Evolutionary conservation across 2,113 vertebrate species (phyloP), one percentile per base, ranked within the genome.

Genomic region (Caloenas nicobarica): DNA sequence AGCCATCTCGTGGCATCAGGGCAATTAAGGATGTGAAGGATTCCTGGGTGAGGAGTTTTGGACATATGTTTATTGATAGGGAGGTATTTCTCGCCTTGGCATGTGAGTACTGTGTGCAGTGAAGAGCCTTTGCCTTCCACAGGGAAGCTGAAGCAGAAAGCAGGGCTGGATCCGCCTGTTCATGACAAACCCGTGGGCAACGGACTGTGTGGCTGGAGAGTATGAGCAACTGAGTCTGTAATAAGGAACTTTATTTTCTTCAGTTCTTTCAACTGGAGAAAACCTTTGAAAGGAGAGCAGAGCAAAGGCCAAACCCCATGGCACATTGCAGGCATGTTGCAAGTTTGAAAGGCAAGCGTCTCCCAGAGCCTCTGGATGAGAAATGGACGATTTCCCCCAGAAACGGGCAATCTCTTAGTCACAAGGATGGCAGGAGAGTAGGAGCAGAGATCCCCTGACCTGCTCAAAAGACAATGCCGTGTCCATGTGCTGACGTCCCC

Each of bases 121-220:
- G 15, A 78, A 38, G 56, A 44, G 34, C 14, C n/a, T 24, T 78
- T 0, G 0, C 22, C 34, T 71, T 74, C 53, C 77, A 16, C 0
- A 3, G 23, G 36, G 51, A 78, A 80, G 34, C 16, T 5, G 18
- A 34, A 29, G 81, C 31, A 60, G 73, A 76, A 71, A 38, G 16
- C 34, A 44, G 36, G 17, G 13, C 65, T 60, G 72, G 81, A 53
- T 62, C 46, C 40, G 51, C 58, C 19, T 33, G 42, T 4, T 51
- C 11, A 1, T 24, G 28, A 42, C 21, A 40, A 28, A 46, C 87
- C 58, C 2, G 1, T 16, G 46, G 46, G 16, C 40, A 80, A 31
- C 1, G 12, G 54, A 19, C 51, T 73, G 46, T 26, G 26, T 44
- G 64, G 23, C 21, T 57, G 64, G 13, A 70, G 15, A 74, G 33